These are phyloP conservation scores for Rhinogobius similis DNA, from an alignment of 2,113 vertebrate species.

Conservation along the genomic window DNA sequence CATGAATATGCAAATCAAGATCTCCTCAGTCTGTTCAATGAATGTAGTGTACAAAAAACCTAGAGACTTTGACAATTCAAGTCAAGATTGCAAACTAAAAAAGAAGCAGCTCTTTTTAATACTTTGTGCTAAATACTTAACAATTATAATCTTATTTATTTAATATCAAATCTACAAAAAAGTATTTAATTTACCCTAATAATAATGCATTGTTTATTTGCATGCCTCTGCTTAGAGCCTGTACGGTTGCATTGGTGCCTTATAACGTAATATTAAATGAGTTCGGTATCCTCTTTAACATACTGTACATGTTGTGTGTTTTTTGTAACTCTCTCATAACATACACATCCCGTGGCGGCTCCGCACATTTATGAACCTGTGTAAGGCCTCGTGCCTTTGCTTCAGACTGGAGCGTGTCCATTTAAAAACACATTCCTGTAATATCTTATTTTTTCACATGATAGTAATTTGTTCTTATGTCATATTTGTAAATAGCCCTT, in stretches of 20 bases:
- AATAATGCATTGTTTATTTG: neutral
- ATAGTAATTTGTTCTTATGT: neutral
- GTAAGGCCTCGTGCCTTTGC: no score
- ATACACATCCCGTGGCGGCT: constrained; percentile 27
- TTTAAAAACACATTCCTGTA: constrained; percentile 12
- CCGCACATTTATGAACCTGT: no score
- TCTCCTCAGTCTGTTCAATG: neutral
- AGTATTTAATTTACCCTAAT: neutral
- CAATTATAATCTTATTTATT: neutral
- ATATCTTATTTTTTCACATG: constrained; percentile 13
- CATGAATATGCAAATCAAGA: neutral
- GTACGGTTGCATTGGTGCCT: neutral
- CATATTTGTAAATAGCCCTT: constrained; percentile 51
- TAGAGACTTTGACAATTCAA: neutral
- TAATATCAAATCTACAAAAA: neutral
- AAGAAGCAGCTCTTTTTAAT: neutral
- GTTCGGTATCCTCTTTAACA: constrained; percentile 15
- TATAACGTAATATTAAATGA: constrained; percentile 33
- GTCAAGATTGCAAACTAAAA: neutral
- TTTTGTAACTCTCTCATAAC: constrained; percentile 16
- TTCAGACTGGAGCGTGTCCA: neutral
- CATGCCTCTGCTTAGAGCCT: neutral
- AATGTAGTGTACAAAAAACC: neutral
- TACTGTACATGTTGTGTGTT: constrained; percentile 17
- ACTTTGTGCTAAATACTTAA: neutral